phyloP scores from a whole-genome alignment of 2,113 vertebrate species.

The Ptilonorhynchus violaceus region DNA sequence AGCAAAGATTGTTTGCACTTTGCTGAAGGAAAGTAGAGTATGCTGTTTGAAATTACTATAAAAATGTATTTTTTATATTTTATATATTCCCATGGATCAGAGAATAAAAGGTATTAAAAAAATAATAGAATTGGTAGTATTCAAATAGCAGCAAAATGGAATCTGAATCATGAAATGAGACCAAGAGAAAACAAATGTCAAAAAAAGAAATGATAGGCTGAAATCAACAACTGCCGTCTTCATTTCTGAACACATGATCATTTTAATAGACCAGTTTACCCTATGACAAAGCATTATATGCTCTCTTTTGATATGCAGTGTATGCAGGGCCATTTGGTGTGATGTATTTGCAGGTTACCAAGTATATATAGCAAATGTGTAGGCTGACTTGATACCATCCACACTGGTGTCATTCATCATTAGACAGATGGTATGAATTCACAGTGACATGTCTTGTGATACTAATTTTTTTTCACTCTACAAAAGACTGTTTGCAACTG shows the following conservation, averaged over 20 bases:
- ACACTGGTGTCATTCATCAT: not conserved
- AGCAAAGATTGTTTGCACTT: not conserved
- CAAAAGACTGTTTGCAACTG: not conserved
- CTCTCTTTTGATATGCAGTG: not conserved
- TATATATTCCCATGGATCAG: not conserved
- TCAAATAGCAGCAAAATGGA: not conserved
- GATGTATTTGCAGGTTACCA: not conserved
- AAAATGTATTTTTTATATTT: not conserved
- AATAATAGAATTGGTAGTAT: not conserved
- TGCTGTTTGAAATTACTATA: not conserved
- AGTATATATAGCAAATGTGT: not conserved
- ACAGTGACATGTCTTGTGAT: not conserved
- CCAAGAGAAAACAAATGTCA: not conserved
- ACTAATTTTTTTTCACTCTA: not conserved
- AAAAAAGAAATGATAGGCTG: not conserved
- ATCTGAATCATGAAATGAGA: not conserved
- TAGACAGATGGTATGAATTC: conserved; percentile 8
- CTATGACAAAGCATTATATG: not conserved
- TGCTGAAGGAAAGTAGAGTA: not conserved
- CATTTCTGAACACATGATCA: not conserved
- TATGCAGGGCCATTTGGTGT: not conserved
- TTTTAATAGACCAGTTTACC: not conserved
- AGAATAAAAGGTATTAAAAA: not conserved
- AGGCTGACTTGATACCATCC: not conserved
- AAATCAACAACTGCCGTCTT: not conserved